These are phyloP conservation scores for Acanthisitta chloris DNA, from an alignment of 2,113 vertebrate genomes.

Conservation along the genomic window DNA sequence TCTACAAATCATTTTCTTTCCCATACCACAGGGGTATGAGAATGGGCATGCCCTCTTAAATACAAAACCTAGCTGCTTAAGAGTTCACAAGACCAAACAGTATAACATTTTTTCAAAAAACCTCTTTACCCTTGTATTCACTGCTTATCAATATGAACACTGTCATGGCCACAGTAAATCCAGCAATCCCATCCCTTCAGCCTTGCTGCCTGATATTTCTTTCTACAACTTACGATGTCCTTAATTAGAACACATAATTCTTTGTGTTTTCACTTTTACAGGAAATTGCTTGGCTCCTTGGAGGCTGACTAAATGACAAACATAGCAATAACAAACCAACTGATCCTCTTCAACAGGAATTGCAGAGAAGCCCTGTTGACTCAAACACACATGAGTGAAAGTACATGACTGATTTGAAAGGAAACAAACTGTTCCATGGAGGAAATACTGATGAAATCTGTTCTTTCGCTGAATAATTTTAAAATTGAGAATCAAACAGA, in stretches of 20 bases:
- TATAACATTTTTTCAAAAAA: neutral
- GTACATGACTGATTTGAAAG: neutral
- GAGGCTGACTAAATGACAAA: slow-evolving; percentile 1
- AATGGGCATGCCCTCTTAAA: neutral
- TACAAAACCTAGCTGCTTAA: neutral
- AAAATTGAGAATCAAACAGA: neutral
- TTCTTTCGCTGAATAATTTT: neutral
- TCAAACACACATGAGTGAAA: neutral
- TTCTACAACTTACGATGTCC: neutral
- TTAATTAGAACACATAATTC: slow-evolving; percentile 26
- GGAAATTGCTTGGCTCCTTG: slow-evolving; percentile 11
- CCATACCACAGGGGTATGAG: neutral
- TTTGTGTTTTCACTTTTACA: slow-evolving; percentile 27
- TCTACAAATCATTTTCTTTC: neutral
- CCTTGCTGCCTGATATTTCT: neutral
- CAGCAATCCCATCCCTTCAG: neutral
- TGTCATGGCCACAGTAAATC: neutral
- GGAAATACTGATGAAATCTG: neutral
- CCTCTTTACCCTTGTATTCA: neutral
- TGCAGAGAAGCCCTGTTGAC: neutral
- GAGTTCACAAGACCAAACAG: neutral
- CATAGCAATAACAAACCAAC: slow-evolving; percentile 23
- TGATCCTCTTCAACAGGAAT: neutral
- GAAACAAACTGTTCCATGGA: neutral
- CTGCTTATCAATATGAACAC: neutral